Base-by-base conservation (phyloP, 2,113 vertebrate genomes). In the Anas platyrhynchos region DNA sequence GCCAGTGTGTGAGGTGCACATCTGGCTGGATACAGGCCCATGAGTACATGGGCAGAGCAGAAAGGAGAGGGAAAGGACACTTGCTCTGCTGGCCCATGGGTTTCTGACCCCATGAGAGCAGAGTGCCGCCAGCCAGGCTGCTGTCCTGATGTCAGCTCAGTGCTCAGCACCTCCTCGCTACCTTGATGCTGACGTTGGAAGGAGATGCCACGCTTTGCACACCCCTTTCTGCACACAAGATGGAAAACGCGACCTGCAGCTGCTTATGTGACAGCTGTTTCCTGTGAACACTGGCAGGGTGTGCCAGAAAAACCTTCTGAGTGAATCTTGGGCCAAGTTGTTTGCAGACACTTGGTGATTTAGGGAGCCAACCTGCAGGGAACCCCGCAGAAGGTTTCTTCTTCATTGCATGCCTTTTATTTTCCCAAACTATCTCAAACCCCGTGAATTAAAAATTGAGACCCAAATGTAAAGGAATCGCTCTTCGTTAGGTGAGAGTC, bases 1-100 rank as follows among this genome's bases (percentile, higher is more conserved):
- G 63, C 27, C 65, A 52, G 65, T 0, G 3, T 3, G 2, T n/a
- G 32, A 38, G 74, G 3, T 2, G 36, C 67, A 52, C 5, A 0
- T 22, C 34, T 58, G 81, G 25, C 48, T 0, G 1, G 25, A 44
- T 3, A 22, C 1, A 6, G 23, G 12, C 32, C 32, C 7, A 34
- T 11, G 4, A 54, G 46, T 54, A 16, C 29, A 15, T 0, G n/a
- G 34, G 41, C 65, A 14, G 13, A 66, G 52, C 52, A 69, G 48
- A 50, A 81, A 22, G 29, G 34, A 68, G 62, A 3, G 5, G 38
- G 44, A 22, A 63, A 74, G 27, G 59, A 8, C 72, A 63, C 41
- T 15, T 48, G 56, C 15, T 76, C 32, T 46, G 71, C 54, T 22
- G 13, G 29, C 11, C 54, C 38, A 2, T 5, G 44, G 21, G 36